Evolutionary conservation across 2,113 vertebrate species (phyloP).

Genomic region (Eulemur rufifrons): DNA sequence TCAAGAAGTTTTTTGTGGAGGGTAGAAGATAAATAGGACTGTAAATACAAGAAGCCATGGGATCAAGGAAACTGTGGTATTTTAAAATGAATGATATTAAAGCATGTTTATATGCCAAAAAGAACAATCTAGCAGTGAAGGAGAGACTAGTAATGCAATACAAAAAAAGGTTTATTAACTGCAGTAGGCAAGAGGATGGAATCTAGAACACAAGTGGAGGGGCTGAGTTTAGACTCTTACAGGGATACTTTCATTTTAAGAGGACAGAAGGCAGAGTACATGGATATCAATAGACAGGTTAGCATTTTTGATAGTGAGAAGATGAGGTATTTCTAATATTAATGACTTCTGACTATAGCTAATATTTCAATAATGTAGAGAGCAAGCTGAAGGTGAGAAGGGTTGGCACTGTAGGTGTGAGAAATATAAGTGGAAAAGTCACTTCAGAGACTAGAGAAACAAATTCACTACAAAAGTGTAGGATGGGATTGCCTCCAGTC

Average conservation of each 20-base stretch:
- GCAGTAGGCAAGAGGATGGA: not conserved
- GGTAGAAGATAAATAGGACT: not conserved
- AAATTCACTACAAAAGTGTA: not conserved
- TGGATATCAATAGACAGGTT: not conserved
- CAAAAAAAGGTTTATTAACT: not conserved
- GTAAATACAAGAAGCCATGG: not conserved
- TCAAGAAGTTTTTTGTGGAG: not conserved
- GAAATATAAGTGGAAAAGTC: not conserved
- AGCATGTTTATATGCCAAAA: not conserved
- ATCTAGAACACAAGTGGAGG: not conserved
- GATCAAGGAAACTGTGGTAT: not conserved
- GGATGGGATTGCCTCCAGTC: not conserved
- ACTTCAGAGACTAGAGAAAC: not conserved
- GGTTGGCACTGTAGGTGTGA: not conserved
- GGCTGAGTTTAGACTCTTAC: not conserved
- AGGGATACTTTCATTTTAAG: not conserved
- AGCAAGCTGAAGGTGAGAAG: not conserved
- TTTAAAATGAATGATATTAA: slow-evolving; percentile 7
- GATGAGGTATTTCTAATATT: not conserved
- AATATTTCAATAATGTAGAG: not conserved
- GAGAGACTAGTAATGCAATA: not conserved
- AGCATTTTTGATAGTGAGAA: not conserved
- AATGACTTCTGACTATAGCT: no score
- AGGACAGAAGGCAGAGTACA: not conserved
- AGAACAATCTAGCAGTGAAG: not conserved